Evolutionary conservation across 2,113 vertebrate species (phyloP).

Genomic region (Cynocephalus volans): DNA sequence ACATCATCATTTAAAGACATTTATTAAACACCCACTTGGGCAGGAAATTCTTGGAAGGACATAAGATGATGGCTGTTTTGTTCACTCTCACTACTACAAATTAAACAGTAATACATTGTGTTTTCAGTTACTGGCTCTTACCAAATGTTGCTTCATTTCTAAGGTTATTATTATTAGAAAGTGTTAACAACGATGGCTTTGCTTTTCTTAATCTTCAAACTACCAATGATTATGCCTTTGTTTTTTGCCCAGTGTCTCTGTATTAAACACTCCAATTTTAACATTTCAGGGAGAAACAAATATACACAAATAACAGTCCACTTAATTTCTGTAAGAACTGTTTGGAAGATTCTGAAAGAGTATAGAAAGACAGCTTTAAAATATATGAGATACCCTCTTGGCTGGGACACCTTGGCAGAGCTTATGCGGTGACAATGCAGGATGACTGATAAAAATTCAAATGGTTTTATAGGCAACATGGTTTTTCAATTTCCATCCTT

Average conservation of each 20-base stretch:
- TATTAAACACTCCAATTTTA: background rate
- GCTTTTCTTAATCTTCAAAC: slow-evolving; percentile 12
- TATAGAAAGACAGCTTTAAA: background rate
- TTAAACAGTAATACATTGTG: no score
- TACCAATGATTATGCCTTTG: background rate
- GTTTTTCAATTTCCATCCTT: background rate
- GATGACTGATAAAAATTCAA: background rate
- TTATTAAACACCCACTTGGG: no score
- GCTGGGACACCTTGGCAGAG: background rate
- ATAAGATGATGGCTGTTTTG: no score
- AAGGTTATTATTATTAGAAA: slow-evolving; percentile 6
- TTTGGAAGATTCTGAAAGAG: background rate
- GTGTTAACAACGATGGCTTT: background rate
- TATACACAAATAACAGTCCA: background rate
- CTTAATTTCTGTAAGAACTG: background rate
- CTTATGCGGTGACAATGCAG: background rate
- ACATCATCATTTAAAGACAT: no score
- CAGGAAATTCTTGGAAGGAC: no score
- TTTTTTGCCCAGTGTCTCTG: background rate
- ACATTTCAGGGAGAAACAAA: slow-evolving; percentile 34
- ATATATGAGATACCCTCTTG: background rate
- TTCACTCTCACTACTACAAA: no score
- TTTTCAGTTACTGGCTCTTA: background rate
- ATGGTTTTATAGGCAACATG: background rate
- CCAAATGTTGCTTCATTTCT: background rate